Base-by-base conservation (phyloP, 2,113 vertebrate species). In the Elgaria multicarinata region DNA sequence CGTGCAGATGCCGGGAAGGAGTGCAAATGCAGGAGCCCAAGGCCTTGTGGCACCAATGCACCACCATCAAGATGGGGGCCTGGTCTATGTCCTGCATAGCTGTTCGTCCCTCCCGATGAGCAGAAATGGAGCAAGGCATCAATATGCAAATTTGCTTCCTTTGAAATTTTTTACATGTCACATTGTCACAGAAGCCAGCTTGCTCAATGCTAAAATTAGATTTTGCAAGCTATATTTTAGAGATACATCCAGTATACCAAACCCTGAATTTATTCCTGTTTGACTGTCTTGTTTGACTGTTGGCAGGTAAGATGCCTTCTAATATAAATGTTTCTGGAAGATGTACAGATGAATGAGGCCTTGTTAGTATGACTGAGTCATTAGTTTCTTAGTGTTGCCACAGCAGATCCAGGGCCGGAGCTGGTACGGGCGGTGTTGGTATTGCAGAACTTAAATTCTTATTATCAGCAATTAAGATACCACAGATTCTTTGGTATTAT, bases 391-490 rank as follows among this genome's bases (percentile, higher is more conserved):
- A 20, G n/a, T 64, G 42, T 55, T 76, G 62, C 44, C 81, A 77
- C 44, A 84, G 44, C 71, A 84, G 71, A 89, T 69, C 16, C 62
- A 67, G 31, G 12, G 18, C 46, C 62, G 84, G 46, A 55, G 20
- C 72, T 67, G 44, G n/a, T 81, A 58, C 14, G 31, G 79, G 6
- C 20, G 50, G 36, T 62, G 16, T 62, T 62, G 66, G 20, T 77
- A 12, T 66, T 69, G 72, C 44, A 85, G 55, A 85, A 67, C 58
- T 24, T 67, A 33, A 31, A 53, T 87, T 58, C 33, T 31, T 76
- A 84, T 89, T 89, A 89, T 89, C 82, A 89, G 88, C 88, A 89
- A 89, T 89, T 89, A 89, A 89, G 88, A 89, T 89, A 85, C 72
- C 88, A 85, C 82, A 85, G 83, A 89, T 89, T 89, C 72, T 69